phyloP scores from a whole-genome alignment of 2,888 invertebrate genomes.

The Amblyjoppa fuscipennis region DNA sequence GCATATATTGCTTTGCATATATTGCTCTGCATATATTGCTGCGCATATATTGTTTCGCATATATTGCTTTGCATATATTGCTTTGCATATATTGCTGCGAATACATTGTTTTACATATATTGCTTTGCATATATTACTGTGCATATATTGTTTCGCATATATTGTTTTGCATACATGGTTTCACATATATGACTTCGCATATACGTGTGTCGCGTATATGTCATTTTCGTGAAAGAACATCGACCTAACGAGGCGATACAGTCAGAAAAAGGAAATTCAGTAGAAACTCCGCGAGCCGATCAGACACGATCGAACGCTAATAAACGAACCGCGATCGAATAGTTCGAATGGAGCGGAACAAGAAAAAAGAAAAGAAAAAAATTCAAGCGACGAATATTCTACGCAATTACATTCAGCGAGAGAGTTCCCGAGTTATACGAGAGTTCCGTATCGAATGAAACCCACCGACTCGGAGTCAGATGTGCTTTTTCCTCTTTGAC shows the following conservation, averaged over 20 bases:
- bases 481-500: constrained; percentile 10
- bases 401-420: constrained; percentile 51
- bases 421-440: constrained; percentile 4
- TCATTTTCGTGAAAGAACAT: background rate
- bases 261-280: background rate
- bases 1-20: no score
- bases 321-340: constrained; percentile 10
- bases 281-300: background rate
- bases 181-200: no score
- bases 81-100: no score
- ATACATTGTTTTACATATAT: no score
- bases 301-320: constrained; percentile 9
- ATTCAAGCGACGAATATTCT: constrained; percentile 13
- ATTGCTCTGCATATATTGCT: no score
- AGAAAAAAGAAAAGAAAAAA: constrained; percentile 4
- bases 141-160: no score
- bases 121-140: no score
- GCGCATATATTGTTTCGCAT: no score
- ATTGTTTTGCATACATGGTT: no score
- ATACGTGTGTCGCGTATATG: no score
- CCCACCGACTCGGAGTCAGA: background rate
- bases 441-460: constrained; percentile 27
- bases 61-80: no score
- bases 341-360: background rate
- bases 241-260: constrained; percentile 9